Conservation (phyloP, 2,113 vertebrate species). For the Alaudala cheleensis region DNA sequence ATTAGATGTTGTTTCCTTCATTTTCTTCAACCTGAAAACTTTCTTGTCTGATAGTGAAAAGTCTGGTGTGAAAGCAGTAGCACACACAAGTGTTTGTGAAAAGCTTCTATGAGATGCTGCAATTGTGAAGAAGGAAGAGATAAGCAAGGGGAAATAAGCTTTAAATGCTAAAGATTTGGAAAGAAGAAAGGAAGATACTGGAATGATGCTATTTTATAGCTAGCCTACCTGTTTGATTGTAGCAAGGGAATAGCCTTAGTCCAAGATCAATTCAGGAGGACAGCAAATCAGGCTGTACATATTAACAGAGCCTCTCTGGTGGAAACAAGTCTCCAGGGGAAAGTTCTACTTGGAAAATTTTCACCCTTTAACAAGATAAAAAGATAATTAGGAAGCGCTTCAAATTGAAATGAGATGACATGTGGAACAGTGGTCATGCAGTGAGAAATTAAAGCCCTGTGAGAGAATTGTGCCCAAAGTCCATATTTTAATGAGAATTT, state of each 20-base stretch:
- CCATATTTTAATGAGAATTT: slow-evolving; percentile 56
- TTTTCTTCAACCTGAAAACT: neutral
- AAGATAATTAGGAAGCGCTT: slow-evolving; percentile 49
- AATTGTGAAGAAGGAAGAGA: neutral
- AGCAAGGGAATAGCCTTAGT: neutral
- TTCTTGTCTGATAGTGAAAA: neutral
- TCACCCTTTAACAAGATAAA: slow-evolving; percentile 23
- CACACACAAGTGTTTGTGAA: neutral
- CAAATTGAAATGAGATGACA: slow-evolving; percentile 21
- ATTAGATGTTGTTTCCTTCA: neutral
- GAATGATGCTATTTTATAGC: neutral
- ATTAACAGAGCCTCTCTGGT: neutral
- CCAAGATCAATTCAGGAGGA: neutral
- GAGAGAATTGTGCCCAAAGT: neutral
- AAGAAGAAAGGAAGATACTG: neutral
- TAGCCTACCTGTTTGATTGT: neutral
- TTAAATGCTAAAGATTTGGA: neutral
- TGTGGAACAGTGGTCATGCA: neutral
- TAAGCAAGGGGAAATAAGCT: neutral
- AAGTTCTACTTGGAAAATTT: slow-evolving; percentile 12
- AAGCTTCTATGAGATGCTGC: neutral
- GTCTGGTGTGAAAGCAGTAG: neutral
- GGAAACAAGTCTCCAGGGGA: slow-evolving; percentile 7
- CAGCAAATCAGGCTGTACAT: neutral
- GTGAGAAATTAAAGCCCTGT: slow-evolving; percentile 35